Base-by-base conservation (phyloP, 2,888 invertebrate genomes). In the Pandemis corylana region DNA sequence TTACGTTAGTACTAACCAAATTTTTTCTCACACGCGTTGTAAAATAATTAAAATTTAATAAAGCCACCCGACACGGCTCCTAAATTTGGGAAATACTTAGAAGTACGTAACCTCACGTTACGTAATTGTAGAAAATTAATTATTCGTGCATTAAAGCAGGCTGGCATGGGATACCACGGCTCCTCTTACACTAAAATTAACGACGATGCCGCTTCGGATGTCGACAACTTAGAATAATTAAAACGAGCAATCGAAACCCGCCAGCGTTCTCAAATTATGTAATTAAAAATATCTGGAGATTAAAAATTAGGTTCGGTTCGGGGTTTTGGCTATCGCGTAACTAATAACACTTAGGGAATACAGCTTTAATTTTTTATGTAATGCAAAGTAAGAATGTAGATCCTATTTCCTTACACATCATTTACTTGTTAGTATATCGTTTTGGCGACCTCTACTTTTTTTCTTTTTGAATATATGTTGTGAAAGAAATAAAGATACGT, bases 191-290 rank as follows among this genome's bases (percentile, higher is more conserved):
- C 83, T 85, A 82, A 87, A 89, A 89, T 89, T 88, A 89, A 89
- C 87, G 84, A 82, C 82, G 85, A 84, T 86, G 83, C 84, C 77
- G 87, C 83, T 75, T 89, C 88, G 82, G 84, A 82, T 89, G 83
- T 85, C 81, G 83, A 85, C 81, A 86, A 83, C 88, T 89, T 85
- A 85, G 85, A 87, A 88, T 89, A 89, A 89, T 89, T 89, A 89
- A 89, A 87, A 80, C 84, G 83, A 80, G 83, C 87, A 83, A 89
- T 89, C 83, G 88, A 88, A 89, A 85, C 89, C 89, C 83, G 44
- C 59, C 51, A 74, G 77, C 84, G 65, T 85, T 88, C 89, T 88
- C 87, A 88, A 88, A 88, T 89, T 88, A 85, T 88, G 84, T 83
- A 82, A 83, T 83, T 82, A 82, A 83, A 80, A 83, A 82, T 81